A percentile compares a stretch with the other conserved stretches of the same genome.
Evolutionary conservation across 2,888 invertebrate species (phyloP).

Genomic region (Girardia tigrina): DNA sequence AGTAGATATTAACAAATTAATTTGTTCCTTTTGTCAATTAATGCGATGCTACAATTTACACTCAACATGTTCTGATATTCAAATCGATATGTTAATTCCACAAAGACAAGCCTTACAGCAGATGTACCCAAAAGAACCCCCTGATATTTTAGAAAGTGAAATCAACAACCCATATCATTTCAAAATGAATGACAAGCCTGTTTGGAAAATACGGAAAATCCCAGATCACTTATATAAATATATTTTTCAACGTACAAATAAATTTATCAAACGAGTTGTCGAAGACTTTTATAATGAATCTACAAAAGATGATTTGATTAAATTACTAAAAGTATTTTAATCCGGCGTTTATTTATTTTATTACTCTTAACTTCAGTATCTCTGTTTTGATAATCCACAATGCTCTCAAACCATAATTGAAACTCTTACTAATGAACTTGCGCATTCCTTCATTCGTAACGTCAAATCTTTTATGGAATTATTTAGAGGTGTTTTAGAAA

Average conservation of each 20-base stretch:
- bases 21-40: neutral
- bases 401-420: neutral
- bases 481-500: neutral
- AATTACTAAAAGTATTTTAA: neutral
- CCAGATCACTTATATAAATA: conserved; percentile 20
- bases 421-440: conserved; percentile 13
- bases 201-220: conserved; percentile 1
- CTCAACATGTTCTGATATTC: neutral
- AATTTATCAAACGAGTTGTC: conserved; percentile 14
- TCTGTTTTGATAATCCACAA: conserved; percentile 19
- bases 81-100: neutral
- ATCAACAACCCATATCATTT: conserved; percentile 3
- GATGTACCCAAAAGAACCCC: neutral
- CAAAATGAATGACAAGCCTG: conserved; percentile 1
- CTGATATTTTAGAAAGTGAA: neutral
- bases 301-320: neutral
- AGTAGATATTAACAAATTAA: conserved; percentile 8
- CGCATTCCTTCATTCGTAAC: conserved; percentile 20
- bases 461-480: neutral
- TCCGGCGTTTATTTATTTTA: neutral
- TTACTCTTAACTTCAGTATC: neutral
- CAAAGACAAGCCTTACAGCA: neutral
- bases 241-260: conserved; percentile 6
- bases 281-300: conserved; percentile 6
- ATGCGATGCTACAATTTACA: conserved; percentile 18